Base-by-base conservation (phyloP, 1,140 invertebrate species). In the Contarinia nasturtii region DNA sequence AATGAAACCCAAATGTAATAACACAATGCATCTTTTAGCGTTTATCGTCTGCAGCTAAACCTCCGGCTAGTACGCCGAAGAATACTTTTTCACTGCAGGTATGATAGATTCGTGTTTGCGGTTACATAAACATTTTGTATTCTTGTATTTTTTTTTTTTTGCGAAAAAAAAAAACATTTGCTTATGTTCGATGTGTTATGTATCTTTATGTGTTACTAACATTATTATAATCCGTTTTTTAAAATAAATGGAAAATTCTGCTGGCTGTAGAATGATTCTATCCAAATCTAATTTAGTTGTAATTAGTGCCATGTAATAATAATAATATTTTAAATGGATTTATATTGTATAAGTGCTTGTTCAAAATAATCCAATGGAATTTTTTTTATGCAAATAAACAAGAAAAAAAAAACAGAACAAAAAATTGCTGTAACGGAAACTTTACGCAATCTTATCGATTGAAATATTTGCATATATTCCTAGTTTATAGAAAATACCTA, bases 61-160 rank as follows among this genome's bases (percentile, higher is more conserved):
- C 58, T 49, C 48, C 57, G 51, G 51, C 55, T 50, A 51, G 55
- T 49, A 48, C 60, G 52, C 56, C 60, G 47, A 63, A 63, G 59
- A 61, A 47, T 50, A 59, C 60, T 54, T 63, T 55, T 60, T 63
- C 60, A 52, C 60, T 63, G 60, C 60, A 63, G 60, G 60, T 63
- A 63, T 53, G 59, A 60, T 52, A 55, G 41, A 36, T 18, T 14
- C 12, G 14, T 40, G 14, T 18, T 40, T 40, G 14, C 37, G 12
- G 10, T 5, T 27, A 27, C 3, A 27, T 3, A 27, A 27, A 47
- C 21, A 33, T 7, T 45, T 17, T 33, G 8, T 50, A 40, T 49
- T 46, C 40, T 38, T 44, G 8, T 42, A 41, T 48, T 48, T 50
- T 20, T 33, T 33, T 41, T 34, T 50, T 45, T 44, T 45, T 53